A percentile compares a stretch with the other conserved stretches of the same genome.
Conservation (phyloP, 1,140 invertebrate species). For the Sinella curviseta region DNA sequence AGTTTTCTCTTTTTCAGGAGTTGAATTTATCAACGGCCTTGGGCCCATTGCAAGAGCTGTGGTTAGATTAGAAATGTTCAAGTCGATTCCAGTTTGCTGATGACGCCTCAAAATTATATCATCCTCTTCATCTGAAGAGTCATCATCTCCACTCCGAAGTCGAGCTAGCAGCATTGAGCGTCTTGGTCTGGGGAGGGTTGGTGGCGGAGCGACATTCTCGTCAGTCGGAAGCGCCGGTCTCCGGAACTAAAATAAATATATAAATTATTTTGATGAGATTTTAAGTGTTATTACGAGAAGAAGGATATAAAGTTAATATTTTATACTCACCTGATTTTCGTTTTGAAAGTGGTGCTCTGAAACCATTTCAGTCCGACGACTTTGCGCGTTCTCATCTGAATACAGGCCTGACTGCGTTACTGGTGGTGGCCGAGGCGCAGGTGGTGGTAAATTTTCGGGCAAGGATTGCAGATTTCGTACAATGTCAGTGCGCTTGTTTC, state of each 20-base stretch:
- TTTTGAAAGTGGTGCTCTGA: no score
- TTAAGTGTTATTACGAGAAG: no score
- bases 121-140: not conserved
- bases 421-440: not conserved
- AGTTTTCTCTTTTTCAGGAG: constrained; percentile 5
- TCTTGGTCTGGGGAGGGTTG: not conserved
- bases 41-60: constrained; percentile 24
- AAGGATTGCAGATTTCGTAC: not conserved
- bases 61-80: constrained; percentile 42
- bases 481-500: not conserved
- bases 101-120: not conserved
- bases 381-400: no score
- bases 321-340: no score
- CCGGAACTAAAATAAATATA: not conserved
- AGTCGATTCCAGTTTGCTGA: constrained; percentile 27
- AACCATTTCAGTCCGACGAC: no score
- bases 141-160: not conserved
- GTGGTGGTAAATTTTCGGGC: constrained; percentile 6
- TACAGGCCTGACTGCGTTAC: not conserved
- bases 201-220: not conserved
- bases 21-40: constrained; percentile 29
- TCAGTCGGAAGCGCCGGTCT: not conserved
- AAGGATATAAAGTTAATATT: no score
- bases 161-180: not conserved
- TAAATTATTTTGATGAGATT: not conserved